Evolutionary conservation across 2,888 invertebrate genomes (phyloP), one percentile per base, ranked within the genome.

Genomic region (Eremobia ochroleuca): DNA sequence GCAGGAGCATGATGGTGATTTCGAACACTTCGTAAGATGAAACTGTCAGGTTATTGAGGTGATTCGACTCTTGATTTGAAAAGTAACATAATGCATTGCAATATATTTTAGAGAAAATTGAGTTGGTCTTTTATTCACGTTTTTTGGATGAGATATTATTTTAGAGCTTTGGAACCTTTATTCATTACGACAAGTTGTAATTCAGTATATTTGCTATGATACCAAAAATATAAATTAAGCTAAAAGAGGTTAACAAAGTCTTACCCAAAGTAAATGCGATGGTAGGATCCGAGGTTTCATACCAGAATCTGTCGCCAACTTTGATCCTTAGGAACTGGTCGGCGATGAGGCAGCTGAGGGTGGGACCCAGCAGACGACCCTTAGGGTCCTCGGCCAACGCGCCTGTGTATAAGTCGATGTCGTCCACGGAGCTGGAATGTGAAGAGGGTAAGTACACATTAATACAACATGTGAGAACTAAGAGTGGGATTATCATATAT

Each of bases 361-460:
- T 98, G 0, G 99, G 98, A 0, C 99, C 99, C 71, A 99, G 97
- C 34, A 99, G 97, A 2, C 98, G 98, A 5, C 98, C 88, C 96
- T 94, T 76, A 97, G 98, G 98, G 18, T 97, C 97, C 92, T 99
- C 99, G 25, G 99, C 98, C 59, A 99, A 92, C 0, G 98, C 98
- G 0, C 99, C 99, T 1, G 98, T 98, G 94, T 99, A 99, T 46
- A 99, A 93, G 93, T 99, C 99, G 49, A 99, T 97, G 93, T 99
- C 99, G 9, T 98, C 98, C 0, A 99, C 98, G 49, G 78, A 83
- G 28, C 86, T 82, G 58, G 18, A 71, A 68, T 9, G n/a, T 55
- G 52, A 13, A n/a, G 11, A 52, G 52, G 11, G 52, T n/a, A n/a
- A n/a, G n/a, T 11, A n/a, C 52, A 4, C 25, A 4, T 11, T 49